A percentile compares a stretch with the other conserved stretches of the same genome.
Evolutionary conservation across 2,888 invertebrate species (phyloP).

Genomic region (Cheiracanthium punctorium): DNA sequence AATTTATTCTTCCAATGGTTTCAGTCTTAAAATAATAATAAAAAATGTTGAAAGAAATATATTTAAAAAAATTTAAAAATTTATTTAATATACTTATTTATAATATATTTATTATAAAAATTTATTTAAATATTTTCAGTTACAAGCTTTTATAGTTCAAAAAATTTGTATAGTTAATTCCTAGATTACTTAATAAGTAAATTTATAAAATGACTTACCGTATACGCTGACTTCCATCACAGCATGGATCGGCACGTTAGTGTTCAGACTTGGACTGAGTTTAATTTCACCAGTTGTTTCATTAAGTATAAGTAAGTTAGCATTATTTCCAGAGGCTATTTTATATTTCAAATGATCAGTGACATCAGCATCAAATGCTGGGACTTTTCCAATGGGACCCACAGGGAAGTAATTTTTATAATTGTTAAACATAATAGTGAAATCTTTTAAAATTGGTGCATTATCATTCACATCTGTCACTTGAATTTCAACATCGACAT

Average conservation of each 20-base stretch:
- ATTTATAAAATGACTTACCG: conserved; percentile 78
- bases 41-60: too few species aligned
- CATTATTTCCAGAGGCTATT: conserved; percentile 93
- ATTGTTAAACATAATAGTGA: conserved; percentile 95
- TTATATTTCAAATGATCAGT: conserved; percentile 89
- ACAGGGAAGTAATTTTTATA: conserved; percentile 94
- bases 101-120: too few species aligned
- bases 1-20: too few species aligned
- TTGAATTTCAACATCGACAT: conserved; percentile 89
- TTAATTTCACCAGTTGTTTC: conserved; percentile 88
- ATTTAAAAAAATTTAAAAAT: too few species aligned
- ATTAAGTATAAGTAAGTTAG: conserved; percentile 89
- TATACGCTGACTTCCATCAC: conserved; percentile 95
- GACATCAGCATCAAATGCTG: conserved; percentile 96
- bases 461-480: conserved; percentile 94
- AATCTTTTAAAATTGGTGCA: conserved; percentile 92
- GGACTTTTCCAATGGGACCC: conserved; percentile 92
- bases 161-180: too few species aligned
- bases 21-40: too few species aligned
- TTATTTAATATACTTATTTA: too few species aligned
- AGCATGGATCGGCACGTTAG: conserved; percentile 94
- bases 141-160: too few species aligned
- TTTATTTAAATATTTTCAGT: too few species aligned
- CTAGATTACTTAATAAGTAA: background rate
- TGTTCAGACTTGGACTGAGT: conserved; percentile 93